Base-by-base conservation (phyloP, 2,113 vertebrate genomes). In the Phalacrocorax carbo region DNA sequence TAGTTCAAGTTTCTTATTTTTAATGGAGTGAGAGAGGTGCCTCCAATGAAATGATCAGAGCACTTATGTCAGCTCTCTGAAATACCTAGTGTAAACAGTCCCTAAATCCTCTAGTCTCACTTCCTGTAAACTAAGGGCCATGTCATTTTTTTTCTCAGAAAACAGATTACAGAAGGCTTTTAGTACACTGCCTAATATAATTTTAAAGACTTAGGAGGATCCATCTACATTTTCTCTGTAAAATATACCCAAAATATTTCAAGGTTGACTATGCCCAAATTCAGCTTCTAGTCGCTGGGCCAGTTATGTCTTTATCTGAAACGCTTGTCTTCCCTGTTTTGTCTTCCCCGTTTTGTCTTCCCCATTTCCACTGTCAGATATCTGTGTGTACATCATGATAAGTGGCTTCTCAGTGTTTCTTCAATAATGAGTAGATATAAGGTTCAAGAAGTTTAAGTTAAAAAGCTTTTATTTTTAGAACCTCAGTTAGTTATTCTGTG, bases 121-220 rank as follows among this genome's bases (percentile, higher is more conserved):
- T 96, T 95, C 86, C 91, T 92, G 64, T 94, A 95, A 96, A 90
- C 85, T 86, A 44, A 82, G 90, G 23, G 21, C 38, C 42, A 4
- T 69, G 70, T 26, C 15, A 30, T 76, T 65, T 71, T 86, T 82
- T 82, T 97, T 90, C 95, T 86, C 70, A 88, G 88, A 86, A 93
- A 93, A 72, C 44, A 62, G 66, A 85, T 92, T 96, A 86, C 93
- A 92, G 34, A 44, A 2, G 16, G 44, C 14, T 80, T 79, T 27
- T 23, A 55, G 48, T 82, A 72, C 10, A 34, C n/a, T 72, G 44
- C 23, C 18, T 88, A 57, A 32, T 94, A 44, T 2, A 1, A 21
- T 90, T 79, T 64, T 55, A 42, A 87, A 91, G 18, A 27, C 19
- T 78, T 89, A 16, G 32, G 86, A 89, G 42, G 64, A 55, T 34